phyloP scores from a whole-genome alignment of 2,888 invertebrate species.

The Holacanthella duospinosa region DNA sequence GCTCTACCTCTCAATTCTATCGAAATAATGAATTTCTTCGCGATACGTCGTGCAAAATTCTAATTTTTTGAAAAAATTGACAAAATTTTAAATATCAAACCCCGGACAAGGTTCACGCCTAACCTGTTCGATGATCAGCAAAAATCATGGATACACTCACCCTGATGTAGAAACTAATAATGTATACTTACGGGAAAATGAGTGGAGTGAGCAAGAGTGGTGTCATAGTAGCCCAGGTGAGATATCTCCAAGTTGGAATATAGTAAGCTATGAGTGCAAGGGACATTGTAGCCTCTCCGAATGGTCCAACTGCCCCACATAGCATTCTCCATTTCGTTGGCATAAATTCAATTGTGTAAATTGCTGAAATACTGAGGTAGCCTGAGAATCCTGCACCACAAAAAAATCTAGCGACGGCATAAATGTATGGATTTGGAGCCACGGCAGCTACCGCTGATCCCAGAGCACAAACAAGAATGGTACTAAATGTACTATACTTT shows the following conservation, averaged over 20 bases:
- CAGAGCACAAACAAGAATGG: not conserved
- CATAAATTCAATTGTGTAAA: slow-evolving; percentile 33
- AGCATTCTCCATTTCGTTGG: slow-evolving; percentile 29
- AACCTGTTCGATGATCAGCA: too few species aligned
- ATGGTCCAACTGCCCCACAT: slow-evolving; percentile 27
- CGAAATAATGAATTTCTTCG: too few species aligned
- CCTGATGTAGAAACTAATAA: too few species aligned
- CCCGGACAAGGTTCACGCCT: too few species aligned
- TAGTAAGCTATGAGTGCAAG: slow-evolving; percentile 26
- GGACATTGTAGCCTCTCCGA: slow-evolving; percentile 29
- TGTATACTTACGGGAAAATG: slow-evolving; percentile 24
- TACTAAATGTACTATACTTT: not conserved
- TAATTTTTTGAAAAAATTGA: too few species aligned
- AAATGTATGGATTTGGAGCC: slow-evolving; percentile 13
- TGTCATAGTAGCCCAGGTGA: slow-evolving; percentile 23
- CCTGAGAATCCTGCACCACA: slow-evolving; percentile 12
- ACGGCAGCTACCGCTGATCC: slow-evolving; percentile 5
- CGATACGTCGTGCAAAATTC: too few species aligned
- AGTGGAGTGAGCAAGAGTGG: slow-evolving; percentile 27
- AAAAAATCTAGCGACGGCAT: slow-evolving; percentile 9
- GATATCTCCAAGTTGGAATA: slow-evolving; percentile 25
- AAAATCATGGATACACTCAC: too few species aligned
- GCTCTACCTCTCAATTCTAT: too few species aligned
- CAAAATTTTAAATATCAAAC: too few species aligned
- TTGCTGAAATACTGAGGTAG: slow-evolving; percentile 25